phyloP scores from a whole-genome alignment of 2,888 invertebrate genomes.

The Drosophila borborema region DNA sequence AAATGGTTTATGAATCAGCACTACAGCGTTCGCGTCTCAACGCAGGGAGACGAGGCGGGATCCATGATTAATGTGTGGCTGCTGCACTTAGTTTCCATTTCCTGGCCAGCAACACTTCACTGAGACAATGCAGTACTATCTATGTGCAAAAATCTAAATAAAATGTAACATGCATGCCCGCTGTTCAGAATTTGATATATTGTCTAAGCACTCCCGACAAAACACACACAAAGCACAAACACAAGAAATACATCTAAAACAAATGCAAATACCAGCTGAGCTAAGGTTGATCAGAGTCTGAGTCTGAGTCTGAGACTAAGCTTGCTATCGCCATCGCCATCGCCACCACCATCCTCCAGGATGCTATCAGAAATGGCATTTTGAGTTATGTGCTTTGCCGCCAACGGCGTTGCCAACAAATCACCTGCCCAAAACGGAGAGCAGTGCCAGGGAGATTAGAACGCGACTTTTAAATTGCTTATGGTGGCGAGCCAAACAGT shows the following conservation, averaged over 20 bases:
- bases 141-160: constrained; percentile 68
- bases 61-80: constrained; percentile 80
- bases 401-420: constrained; percentile 60
- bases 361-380: constrained; percentile 70
- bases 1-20: constrained; percentile 79
- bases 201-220: constrained; percentile 46
- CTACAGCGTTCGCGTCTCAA: constrained; percentile 39
- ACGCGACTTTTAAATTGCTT: constrained; percentile 61
- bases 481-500: constrained; percentile 41
- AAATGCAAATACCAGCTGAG: constrained; percentile 38
- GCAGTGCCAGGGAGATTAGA: constrained; percentile 60
- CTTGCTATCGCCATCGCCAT: constrained; percentile 14
- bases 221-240: constrained; percentile 25
- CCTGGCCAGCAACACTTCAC: constrained; percentile 43
- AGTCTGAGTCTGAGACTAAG: constrained; percentile 12
- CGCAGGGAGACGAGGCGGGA: constrained; percentile 19
- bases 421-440: constrained; percentile 54
- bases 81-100: constrained; percentile 68
- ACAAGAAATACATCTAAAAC: constrained; percentile 17
- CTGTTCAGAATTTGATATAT: constrained; percentile 66
- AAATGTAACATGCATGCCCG: constrained; percentile 65
- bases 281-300: constrained; percentile 14
- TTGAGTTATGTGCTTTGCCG: constrained; percentile 64
- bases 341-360: constrained; percentile 5
- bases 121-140: constrained; percentile 62